Evolutionary conservation across 2,888 invertebrate genomes (phyloP).

Genomic region (Sycophila texana): DNA sequence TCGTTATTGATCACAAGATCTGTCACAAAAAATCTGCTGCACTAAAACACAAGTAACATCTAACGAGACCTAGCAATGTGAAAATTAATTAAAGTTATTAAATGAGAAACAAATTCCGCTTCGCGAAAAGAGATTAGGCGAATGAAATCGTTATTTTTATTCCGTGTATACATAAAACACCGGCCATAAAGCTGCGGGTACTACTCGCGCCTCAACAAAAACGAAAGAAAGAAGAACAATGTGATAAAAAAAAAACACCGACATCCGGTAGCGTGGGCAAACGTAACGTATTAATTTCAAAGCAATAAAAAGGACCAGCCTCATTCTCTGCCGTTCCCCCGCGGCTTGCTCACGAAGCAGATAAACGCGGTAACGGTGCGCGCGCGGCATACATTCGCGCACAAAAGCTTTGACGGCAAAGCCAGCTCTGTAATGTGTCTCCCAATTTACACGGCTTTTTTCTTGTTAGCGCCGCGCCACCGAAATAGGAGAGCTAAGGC

Average conservation of each 20-base stretch:
- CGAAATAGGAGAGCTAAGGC: not conserved
- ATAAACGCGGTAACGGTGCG: not conserved
- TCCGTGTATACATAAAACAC: too few species aligned
- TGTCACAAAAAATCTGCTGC: too few species aligned
- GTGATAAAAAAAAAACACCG: not conserved
- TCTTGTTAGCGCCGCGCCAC: conserved; percentile 25
- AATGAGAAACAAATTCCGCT: too few species aligned
- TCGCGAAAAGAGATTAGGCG: too few species aligned
- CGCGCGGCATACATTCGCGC: conserved; percentile 28
- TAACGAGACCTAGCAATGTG: too few species aligned
- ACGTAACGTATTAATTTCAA: conserved; percentile 30
- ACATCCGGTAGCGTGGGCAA: not conserved
- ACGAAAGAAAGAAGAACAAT: too few species aligned
- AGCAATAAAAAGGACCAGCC: conserved; percentile 25
- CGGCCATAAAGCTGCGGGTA: too few species aligned
- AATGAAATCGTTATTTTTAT: too few species aligned
- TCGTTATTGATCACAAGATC: too few species aligned
- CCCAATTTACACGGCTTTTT: conserved; percentile 61
- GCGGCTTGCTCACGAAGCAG: not conserved
- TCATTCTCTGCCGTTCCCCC: not conserved
- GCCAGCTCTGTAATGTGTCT: conserved; percentile 56
- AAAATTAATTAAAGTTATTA: too few species aligned
- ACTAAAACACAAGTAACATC: too few species aligned
- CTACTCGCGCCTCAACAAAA: too few species aligned
- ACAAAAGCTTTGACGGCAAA: conserved; percentile 38